Percentiles rank a stretch among this genome's conserved stretches.
Evolutionary conservation across 2,113 vertebrate species (phyloP).

Genomic region (Burhinus oedicnemus): DNA sequence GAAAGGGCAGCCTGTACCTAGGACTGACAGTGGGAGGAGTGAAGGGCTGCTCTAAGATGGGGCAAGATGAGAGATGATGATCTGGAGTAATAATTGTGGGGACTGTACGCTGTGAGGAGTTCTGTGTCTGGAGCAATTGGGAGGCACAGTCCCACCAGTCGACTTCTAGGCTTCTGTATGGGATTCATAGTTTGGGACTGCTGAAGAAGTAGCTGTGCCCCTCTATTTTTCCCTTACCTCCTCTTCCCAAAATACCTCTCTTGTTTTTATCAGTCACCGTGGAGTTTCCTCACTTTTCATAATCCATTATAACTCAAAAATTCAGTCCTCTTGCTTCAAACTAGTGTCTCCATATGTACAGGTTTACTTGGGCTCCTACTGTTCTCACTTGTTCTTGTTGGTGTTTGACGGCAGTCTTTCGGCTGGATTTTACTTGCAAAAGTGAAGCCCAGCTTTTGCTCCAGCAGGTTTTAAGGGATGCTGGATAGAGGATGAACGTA

Average conservation of each 20-base stretch:
- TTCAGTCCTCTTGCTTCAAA: background rate
- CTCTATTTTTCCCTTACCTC: background rate
- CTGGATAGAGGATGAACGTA: background rate
- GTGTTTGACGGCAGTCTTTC: background rate
- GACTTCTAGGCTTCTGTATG: background rate
- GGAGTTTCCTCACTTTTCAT: background rate
- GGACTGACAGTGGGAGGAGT: background rate
- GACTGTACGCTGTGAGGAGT: too few relatives aligned
- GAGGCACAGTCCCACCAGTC: background rate
- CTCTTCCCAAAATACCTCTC: background rate
- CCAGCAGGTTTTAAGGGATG: background rate
- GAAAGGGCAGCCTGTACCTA: background rate
- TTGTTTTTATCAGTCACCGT: background rate
- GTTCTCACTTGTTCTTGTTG: background rate
- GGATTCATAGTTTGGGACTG: background rate
- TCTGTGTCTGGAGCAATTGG: too few relatives aligned
- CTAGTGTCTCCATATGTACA: background rate
- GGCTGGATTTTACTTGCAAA: background rate
- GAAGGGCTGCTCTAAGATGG: too few relatives aligned
- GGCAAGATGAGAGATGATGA: too few relatives aligned
- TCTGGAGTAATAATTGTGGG: too few relatives aligned
- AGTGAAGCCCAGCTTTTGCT: background rate
- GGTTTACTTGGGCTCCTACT: background rate
- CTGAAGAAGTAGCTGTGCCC: background rate
- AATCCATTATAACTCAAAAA: background rate